phyloP scores from a whole-genome alignment of 1,140 invertebrate species.

The Drosophila nebulosa region DNA sequence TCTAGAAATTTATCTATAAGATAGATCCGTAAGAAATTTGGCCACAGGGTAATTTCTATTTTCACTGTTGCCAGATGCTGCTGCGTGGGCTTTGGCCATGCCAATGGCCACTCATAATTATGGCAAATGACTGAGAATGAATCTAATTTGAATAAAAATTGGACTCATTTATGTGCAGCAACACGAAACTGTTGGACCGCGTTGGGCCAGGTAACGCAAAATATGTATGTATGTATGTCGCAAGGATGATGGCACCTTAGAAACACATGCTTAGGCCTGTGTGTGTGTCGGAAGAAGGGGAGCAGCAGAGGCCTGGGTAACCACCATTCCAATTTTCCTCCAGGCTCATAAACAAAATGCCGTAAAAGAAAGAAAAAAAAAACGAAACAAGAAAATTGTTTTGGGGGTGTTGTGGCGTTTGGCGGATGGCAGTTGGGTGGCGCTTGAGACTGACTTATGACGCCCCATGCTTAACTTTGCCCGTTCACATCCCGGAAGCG shows the following conservation, averaged over 20 bases:
- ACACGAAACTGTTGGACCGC: background rate
- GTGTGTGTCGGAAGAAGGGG: background rate
- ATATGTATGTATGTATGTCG: background rate
- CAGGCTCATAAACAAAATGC: conserved; percentile 7
- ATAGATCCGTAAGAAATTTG: background rate
- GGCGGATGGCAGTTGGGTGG: background rate
- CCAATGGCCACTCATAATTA: conserved; percentile 10
- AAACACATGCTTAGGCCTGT: background rate
- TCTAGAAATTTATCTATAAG: background rate
- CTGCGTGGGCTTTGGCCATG: background rate
- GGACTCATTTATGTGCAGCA: conserved; percentile 13
- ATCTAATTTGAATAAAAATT: conserved; percentile 22
- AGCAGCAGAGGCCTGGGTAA: background rate
- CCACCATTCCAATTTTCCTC: background rate
- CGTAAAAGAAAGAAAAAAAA: background rate
- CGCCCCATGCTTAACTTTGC: conserved; percentile 5
- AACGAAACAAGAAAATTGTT: conserved; percentile 9
- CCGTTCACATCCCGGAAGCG: conserved; percentile 6
- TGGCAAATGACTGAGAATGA: conserved; percentile 11
- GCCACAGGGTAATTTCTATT: background rate
- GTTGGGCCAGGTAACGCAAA: background rate
- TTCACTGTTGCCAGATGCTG: background rate
- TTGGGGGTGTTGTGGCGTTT: background rate
- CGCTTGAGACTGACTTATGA: background rate
- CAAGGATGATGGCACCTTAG: background rate